Conservation (phyloP, 2,888 invertebrate genomes). For the Criorhina ranunculi region DNA sequence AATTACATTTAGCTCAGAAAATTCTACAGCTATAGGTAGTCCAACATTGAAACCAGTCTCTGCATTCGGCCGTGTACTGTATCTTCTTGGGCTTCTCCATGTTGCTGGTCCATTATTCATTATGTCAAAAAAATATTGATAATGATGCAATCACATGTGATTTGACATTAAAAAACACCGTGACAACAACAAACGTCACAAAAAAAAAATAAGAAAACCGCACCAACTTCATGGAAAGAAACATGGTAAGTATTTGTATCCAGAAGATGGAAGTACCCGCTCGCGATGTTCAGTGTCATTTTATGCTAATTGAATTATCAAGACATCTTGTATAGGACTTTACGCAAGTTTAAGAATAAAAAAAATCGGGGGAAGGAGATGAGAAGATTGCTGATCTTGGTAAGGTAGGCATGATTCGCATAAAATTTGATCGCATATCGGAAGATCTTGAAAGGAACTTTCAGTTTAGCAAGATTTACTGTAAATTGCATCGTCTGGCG, state of each 20-base stretch:
- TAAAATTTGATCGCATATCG: conserved; percentile 53
- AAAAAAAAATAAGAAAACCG: background rate
- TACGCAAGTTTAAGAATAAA: conserved; percentile 47
- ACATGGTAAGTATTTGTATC: conserved; percentile 27
- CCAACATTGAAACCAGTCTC: conserved; percentile 36
- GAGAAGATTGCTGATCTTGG: conserved; percentile 22
- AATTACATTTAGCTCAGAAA: conserved; percentile 60
- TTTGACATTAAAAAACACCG: conserved; percentile 68
- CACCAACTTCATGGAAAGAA: conserved; percentile 8
- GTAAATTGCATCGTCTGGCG: conserved; percentile 30
- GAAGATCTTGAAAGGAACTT: conserved; percentile 64
- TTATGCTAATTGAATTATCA: conserved; percentile 82
- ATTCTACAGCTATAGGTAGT: conserved; percentile 13
- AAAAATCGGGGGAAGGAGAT: background rate
- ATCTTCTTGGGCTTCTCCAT: conserved; percentile 45
- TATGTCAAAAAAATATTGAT: conserved; percentile 84
- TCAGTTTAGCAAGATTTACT: conserved; percentile 37
- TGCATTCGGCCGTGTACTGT: conserved; percentile 28
- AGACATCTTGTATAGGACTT: conserved; percentile 64
- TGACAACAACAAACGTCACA: conserved; percentile 1
- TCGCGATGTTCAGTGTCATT: conserved; percentile 78
- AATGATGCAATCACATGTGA: conserved; percentile 82
- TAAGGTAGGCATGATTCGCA: conserved; percentile 44
- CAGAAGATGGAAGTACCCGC: conserved; percentile 64
- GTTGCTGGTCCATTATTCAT: conserved; percentile 81